phyloP scores from a whole-genome alignment of 2,113 vertebrate species.

The Erpornis zantholeuca region DNA sequence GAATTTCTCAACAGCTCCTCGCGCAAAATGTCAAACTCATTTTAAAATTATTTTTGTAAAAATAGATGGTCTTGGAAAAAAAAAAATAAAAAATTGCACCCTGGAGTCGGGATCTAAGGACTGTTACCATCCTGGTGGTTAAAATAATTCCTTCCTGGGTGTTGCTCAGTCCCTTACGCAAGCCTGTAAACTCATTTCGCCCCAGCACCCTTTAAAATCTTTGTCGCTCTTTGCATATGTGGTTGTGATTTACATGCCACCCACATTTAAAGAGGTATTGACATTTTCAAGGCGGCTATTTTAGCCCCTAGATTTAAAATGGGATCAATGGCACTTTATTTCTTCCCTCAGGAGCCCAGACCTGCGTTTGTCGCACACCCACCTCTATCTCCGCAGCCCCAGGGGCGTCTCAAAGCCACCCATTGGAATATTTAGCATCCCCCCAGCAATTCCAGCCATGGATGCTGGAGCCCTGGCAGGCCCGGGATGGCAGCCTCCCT shows the following conservation, averaged over 20 bases:
- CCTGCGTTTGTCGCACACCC: not conserved
- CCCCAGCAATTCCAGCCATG: not conserved
- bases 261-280: slow-evolving; percentile 56
- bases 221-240: slow-evolving; percentile 25
- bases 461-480: not conserved
- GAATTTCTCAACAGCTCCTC: slow-evolving; percentile 35
- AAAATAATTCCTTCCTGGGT: slow-evolving; percentile 41
- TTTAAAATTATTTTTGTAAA: slow-evolving; percentile 55
- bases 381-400: not conserved
- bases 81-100: not conserved
- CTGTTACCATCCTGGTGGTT: slow-evolving; percentile 21
- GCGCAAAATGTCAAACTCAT: slow-evolving; percentile 44
- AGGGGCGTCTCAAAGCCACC: not conserved
- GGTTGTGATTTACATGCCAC: slow-evolving; percentile 51
- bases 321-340: slow-evolving; percentile 17
- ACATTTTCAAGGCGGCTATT: slow-evolving; percentile 39
- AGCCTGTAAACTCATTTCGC: slow-evolving; percentile 38
- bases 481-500: not conserved
- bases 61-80: slow-evolving; percentile 19
- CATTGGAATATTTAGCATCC: not conserved
- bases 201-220: slow-evolving; percentile 31
- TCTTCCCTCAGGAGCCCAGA: not conserved
- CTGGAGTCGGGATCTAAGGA: slow-evolving; percentile 27
- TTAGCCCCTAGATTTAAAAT: slow-evolving; percentile 36
- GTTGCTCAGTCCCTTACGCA: slow-evolving; percentile 44